Base-by-base conservation (phyloP, 1,140 invertebrate genomes). In the Pseudomyrmex sp. region DNA sequence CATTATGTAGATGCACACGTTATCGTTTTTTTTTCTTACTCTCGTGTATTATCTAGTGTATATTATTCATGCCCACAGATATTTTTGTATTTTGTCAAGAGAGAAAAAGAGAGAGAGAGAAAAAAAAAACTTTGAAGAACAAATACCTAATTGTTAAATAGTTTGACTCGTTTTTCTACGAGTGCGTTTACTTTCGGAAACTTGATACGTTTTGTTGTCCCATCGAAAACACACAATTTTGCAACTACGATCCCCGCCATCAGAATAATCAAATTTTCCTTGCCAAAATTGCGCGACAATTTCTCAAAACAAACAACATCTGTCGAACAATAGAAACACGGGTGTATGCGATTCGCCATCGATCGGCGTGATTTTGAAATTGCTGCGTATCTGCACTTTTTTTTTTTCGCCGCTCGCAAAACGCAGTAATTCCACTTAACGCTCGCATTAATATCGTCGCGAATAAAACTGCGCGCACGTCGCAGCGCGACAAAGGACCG, bases 311-410 rank as follows among this genome's bases (percentile, higher is more conserved):
- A 13, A 72, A 20, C 44, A 26, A 3, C n/a, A 48, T 54, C 46
- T 61, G 23, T 48, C 35, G 54, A 72, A 77, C 20, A 68, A 44
- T 46, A 20, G 20, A 70, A 26, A 18, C 18, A 10, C 12, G 7
- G 15, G 12, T 54, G 23, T 18, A 35, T 1, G 7, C 35, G 76
- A 72, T 80, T 72, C 18, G 70, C 59, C 54, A 66, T 48, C 44
- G 54, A 70, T 70, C 44, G 23, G 10, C 65, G 35, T 56, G 72
- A 80, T 80, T 80, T 72, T 23, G 66, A 80, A 80, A 70, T 72
- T 44, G 44, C 54, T 48, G 54, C 8, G 7, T 12, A 48, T 52
- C 50, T 18, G 75, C 8, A 46, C 5, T n/a, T 56, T 7, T 70
- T 70, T 77, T 79, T 70, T 77, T 46, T 12, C 9, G 4, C n/a